Conservation (phyloP, 2,888 invertebrate genomes). For the Orgyia antiqua region DNA sequence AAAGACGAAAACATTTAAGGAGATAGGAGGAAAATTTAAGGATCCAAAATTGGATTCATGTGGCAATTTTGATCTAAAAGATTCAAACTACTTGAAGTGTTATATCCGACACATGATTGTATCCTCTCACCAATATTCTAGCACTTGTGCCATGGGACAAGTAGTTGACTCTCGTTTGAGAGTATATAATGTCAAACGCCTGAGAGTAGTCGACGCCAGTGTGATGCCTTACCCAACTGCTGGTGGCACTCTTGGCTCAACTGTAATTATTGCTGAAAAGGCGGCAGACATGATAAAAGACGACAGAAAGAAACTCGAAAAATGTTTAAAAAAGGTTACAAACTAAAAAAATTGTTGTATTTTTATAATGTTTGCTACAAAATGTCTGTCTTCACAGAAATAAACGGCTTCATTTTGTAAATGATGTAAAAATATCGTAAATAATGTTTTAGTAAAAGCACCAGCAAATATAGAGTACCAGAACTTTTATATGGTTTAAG, state of each 20-base stretch:
- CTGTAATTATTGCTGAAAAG: conserved; percentile 37
- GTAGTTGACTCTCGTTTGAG: conserved; percentile 17
- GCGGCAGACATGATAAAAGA: conserved; percentile 25
- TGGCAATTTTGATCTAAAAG: not conserved
- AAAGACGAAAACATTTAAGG: conserved; percentile 12
- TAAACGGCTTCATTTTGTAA: too few species aligned
- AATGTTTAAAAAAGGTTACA: not conserved
- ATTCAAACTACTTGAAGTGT: conserved; percentile 17
- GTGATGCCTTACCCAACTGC: conserved; percentile 66
- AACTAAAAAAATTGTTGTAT: too few species aligned
- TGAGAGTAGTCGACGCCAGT: conserved; percentile 33
- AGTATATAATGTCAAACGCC: conserved; percentile 13
- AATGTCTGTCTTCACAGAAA: too few species aligned
- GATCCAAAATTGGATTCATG: conserved; percentile 10
- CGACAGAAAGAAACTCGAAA: conserved; percentile 5
- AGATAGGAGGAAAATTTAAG: conserved; percentile 9
- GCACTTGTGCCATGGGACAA: conserved; percentile 21
- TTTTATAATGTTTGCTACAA: too few species aligned
- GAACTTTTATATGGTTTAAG: too few species aligned
- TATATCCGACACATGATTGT: conserved; percentile 11
- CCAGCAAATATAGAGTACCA: too few species aligned
- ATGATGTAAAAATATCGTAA: too few species aligned
- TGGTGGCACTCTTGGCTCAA: conserved; percentile 75
- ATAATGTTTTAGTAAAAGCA: too few species aligned
- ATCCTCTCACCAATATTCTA: conserved; percentile 10